Evolutionary conservation across 2,113 vertebrate genomes (phyloP).

Genomic region (Melanotaenia duboulayi): DNA sequence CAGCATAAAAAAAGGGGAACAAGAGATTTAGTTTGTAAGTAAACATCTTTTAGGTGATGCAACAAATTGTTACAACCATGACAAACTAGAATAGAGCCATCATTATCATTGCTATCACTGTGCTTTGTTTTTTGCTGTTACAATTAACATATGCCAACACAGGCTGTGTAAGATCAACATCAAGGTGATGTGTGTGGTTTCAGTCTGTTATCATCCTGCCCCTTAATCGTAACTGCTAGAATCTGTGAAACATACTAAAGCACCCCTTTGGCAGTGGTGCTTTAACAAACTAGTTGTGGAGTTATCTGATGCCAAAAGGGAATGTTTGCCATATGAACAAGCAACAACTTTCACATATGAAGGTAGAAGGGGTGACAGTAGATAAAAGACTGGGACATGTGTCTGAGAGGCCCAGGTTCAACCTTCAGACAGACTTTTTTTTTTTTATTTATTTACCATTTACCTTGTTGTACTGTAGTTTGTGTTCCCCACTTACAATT

Average conservation of each 20-base stretch:
- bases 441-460: too few species aligned
- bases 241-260: not conserved
- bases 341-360: too few species aligned
- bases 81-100: not conserved
- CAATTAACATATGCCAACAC: not conserved
- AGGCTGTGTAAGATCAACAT: not conserved
- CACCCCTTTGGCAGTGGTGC: not conserved
- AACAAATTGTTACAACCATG: not conserved
- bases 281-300: not conserved
- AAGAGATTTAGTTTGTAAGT: not conserved
- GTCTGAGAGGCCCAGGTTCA: too few species aligned
- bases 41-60: not conserved
- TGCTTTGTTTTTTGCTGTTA: not conserved
- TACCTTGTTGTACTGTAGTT: too few species aligned
- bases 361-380: too few species aligned
- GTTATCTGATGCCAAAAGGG: too few species aligned
- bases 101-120: not conserved
- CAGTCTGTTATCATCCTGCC: not conserved
- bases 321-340: too few species aligned
- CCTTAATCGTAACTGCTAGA: not conserved
- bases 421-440: too few species aligned
- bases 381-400: too few species aligned
- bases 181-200: not conserved
- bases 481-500: too few species aligned
- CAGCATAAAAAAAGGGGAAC: not conserved